Percentiles rank a stretch among this genome's conserved stretches.
Conservation (phyloP, 2,797 vertebrate species). For the Cyprinodon diabolis region DNA sequence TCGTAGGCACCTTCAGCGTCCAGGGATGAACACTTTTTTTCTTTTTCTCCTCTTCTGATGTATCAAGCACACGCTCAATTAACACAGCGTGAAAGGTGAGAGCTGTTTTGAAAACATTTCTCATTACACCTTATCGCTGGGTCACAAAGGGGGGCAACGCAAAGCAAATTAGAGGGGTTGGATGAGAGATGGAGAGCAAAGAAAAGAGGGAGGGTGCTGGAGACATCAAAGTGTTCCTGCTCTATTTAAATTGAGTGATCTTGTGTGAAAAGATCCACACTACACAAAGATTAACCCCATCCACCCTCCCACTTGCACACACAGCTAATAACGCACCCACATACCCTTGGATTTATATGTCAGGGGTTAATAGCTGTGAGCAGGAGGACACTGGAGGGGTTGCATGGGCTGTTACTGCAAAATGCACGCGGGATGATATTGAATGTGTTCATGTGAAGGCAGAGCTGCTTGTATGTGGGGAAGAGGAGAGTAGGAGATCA, state of each 20-base stretch:
- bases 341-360: constrained; percentile 69
- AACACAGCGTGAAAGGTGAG: constrained; percentile 62
- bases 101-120: constrained; percentile 71
- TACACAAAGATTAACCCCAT: constrained; percentile 75
- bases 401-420: constrained; percentile 21
- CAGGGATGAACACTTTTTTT: constrained; percentile 19
- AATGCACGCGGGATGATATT: constrained; percentile 15
- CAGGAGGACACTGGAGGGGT: constrained; percentile 44
- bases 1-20: constrained; percentile 33
- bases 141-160: constrained; percentile 59
- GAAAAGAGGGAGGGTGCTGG: constrained; percentile 34
- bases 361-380: constrained; percentile 73
- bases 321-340: constrained; percentile 65
- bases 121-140: constrained; percentile 78
- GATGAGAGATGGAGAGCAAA: constrained; percentile 49
- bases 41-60: constrained; percentile 28
- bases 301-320: constrained; percentile 47
- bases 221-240: constrained; percentile 75
- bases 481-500: constrained; percentile 26
- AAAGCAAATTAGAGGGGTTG: constrained; percentile 66
- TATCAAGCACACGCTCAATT: constrained; percentile 52
- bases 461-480: constrained; percentile 8
- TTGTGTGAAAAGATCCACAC: constrained; percentile 73
- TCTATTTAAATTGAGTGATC: constrained; percentile 77
- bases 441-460: constrained; percentile 6